These are phyloP conservation scores for Lagopus muta DNA, from an alignment of 2,113 vertebrate genomes.

Conservation along the genomic window DNA sequence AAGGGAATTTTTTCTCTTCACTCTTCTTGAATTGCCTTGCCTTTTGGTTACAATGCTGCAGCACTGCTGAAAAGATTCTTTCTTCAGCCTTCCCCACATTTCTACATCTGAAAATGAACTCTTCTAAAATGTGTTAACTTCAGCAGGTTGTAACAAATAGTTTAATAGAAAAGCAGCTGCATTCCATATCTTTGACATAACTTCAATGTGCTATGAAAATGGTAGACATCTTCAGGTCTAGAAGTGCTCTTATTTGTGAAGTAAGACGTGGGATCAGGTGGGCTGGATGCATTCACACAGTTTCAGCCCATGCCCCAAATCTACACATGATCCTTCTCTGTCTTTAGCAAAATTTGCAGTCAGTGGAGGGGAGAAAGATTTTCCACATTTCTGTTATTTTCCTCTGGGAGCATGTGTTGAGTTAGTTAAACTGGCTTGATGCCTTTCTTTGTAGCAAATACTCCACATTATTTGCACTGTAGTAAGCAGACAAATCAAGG, in stretches of 20 bases:
- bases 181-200: neutral
- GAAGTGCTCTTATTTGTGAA: neutral
- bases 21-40: neutral
- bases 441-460: neutral
- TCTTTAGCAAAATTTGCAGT: neutral
- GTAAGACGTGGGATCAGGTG: neutral
- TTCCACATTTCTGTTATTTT: neutral
- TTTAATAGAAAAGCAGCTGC: neutral
- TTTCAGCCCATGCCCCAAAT: neutral
- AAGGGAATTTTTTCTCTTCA: neutral
- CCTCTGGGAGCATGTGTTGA: neutral
- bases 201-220: neutral
- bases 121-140: neutral
- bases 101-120: neutral
- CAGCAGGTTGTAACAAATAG: neutral
- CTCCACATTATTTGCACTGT: neutral
- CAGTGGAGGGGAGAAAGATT: neutral
- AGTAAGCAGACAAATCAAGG: neutral
- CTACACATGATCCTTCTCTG: rapidly evolving
- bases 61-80: neutral
- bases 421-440: neutral
- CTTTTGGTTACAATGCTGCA: neutral
- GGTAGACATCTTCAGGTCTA: neutral
- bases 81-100: neutral
- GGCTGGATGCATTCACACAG: neutral